Conservation (phyloP, 2,113 vertebrate genomes). For the Pedetes capensis region DNA sequence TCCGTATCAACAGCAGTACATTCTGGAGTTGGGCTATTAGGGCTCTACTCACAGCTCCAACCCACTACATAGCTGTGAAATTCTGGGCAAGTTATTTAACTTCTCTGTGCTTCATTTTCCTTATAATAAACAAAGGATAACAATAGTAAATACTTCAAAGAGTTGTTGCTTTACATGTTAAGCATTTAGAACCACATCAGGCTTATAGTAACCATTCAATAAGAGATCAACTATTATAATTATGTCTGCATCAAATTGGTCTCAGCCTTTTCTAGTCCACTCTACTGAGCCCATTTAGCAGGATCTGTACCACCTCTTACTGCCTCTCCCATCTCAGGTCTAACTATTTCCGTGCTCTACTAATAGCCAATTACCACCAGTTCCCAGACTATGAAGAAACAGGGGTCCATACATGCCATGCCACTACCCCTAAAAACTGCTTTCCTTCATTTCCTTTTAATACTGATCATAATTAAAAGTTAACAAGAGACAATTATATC, state of each 20-base stretch:
- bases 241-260: neutral
- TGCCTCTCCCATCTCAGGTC: neutral
- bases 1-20: neutral
- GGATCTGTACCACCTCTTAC: neutral
- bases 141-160: neutral
- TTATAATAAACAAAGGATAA: neutral
- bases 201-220: neutral
- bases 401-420: accelerated
- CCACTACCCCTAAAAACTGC: neutral
- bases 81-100: neutral
- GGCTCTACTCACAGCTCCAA: neutral
- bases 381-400: neutral
- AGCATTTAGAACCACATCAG: neutral
- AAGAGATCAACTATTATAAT: neutral
- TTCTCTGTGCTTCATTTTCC: neutral
- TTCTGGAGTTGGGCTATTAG: neutral
- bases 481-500: neutral
- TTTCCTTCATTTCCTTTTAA: neutral
- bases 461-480: neutral
- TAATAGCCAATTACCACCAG: neutral
- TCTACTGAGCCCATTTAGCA: neutral
- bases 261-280: neutral
- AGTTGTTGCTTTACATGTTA: neutral
- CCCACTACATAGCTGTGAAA: neutral
- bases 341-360: neutral